Evolutionary conservation across 2,113 vertebrate genomes (phyloP).

Genomic region (Perca fluviatilis): DNA sequence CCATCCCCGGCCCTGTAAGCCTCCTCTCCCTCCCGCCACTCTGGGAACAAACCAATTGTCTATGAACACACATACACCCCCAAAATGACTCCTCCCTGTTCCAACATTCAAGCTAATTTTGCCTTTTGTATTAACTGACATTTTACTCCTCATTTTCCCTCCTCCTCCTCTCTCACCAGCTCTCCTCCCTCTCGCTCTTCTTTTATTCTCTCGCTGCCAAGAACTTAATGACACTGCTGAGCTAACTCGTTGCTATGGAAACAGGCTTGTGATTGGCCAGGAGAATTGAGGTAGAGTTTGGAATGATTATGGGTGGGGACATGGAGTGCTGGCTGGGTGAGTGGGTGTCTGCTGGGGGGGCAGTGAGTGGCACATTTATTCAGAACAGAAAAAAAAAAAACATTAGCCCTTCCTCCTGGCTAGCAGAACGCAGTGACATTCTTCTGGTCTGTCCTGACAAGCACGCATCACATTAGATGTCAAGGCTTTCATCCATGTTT

Average conservation of each 20-base stretch:
- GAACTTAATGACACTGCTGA: slow-evolving; percentile 82
- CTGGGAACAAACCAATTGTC: slow-evolving; percentile 9
- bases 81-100: slow-evolving; percentile 6
- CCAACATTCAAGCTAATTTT: slow-evolving; percentile 7
- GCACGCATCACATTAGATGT: slow-evolving; percentile 10
- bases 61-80: slow-evolving; percentile 9
- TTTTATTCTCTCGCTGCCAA: slow-evolving; percentile 78
- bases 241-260: slow-evolving; percentile 80
- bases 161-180: slow-evolving; percentile 25
- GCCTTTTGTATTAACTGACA: slow-evolving; percentile 50
- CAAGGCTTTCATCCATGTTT: slow-evolving; percentile 21
- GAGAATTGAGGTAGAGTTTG: slow-evolving; percentile 67
- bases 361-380: slow-evolving; percentile 47
- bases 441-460: slow-evolving; percentile 34
- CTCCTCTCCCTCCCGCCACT: slow-evolving; percentile 23
- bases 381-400: slow-evolving; percentile 2
- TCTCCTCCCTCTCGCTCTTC: slow-evolving; percentile 60
- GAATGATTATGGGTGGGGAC: slow-evolving; percentile 60
- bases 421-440: slow-evolving; percentile 48
- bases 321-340: slow-evolving; percentile 40
- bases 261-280: slow-evolving; percentile 80
- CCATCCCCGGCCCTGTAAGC: slow-evolving; percentile 24
- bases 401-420: slow-evolving; percentile 35
- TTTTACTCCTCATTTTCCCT: slow-evolving; percentile 50
- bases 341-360: slow-evolving; percentile 29